Base-by-base conservation (phyloP, 2,888 invertebrate genomes). In the Crocallis elinguaria region DNA sequence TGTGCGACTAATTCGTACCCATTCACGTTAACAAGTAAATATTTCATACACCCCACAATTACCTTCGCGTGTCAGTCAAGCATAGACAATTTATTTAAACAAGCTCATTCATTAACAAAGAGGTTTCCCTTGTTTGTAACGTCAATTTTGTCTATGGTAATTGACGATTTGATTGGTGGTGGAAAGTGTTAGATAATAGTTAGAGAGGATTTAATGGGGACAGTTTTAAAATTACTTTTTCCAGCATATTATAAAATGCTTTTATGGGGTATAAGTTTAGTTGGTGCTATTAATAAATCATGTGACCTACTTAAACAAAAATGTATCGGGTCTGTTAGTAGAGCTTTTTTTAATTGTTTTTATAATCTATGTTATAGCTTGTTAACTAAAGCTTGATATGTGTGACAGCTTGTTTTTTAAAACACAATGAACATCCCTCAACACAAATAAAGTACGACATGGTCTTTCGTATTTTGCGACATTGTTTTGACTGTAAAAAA, bases 51-150 rank as follows among this genome's bases (percentile, higher is more conserved):
- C 13, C 44, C 60, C 33, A 37, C 45, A 45, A 69, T 68, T 69
- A 71, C 59, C 38, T 57, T 63, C 64, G 71, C 74, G 67, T 77
- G 71, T 48, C 32, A 44, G 30, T 19, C 35, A 21, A 48, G 8
- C 38, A 63, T 55, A 64, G 57, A 69, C 53, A 61, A 69, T 75
- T 76, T 73, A 68, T 75, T 68, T 62, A 71, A 71, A 70, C 72
- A 72, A 70, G 65, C 71, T 72, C 69, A 73, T 81, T 82, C 73
- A 79, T 80, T 81, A 77, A 55, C 67, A 64, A 76, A 82, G 69
- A 82, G 79, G 74, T 60, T 77, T 76, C 60, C 76, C 79, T 75
- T 78, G 78, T 82, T 74, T 60, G 57, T 57, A 30, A 56, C 59
- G 60, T 64, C 60, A 66, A 56, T 61, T 39, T 48, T 62, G 46